Evolutionary conservation across 1,140 invertebrate species (phyloP).

Genomic region (Ceratina australensis): DNA sequence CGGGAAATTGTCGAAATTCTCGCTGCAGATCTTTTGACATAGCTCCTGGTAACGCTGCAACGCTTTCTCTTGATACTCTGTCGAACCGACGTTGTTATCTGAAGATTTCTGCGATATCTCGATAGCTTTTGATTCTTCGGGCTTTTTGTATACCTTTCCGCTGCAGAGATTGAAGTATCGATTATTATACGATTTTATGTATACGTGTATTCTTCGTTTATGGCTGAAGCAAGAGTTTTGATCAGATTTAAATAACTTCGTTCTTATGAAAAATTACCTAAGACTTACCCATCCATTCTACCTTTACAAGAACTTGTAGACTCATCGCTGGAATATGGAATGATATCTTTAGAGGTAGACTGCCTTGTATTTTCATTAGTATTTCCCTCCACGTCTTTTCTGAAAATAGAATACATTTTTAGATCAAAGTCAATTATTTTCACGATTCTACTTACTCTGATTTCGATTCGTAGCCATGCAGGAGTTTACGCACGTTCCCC

Average conservation of each 20-base stretch:
- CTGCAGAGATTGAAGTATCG: neutral
- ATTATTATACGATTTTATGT: neutral
- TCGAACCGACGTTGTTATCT: too few relatives aligned
- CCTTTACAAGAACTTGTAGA: conserved; percentile 21
- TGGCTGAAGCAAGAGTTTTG: neutral
- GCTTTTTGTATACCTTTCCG: neutral
- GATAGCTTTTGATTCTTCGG: neutral
- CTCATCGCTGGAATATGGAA: neutral
- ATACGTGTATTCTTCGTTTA: neutral
- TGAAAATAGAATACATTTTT: neutral
- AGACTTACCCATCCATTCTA: conserved; percentile 39
- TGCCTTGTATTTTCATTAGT: neutral
- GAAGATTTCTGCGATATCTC: neutral
- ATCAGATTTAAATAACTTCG: neutral
- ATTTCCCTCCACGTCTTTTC: neutral
- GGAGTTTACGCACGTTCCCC: conserved; percentile 9
- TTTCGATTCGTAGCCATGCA: conserved; percentile 15
- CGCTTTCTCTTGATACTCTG: too few relatives aligned
- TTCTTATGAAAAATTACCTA: conserved; percentile 23
- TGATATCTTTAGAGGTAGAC: neutral
- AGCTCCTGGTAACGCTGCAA: conserved; percentile 14
- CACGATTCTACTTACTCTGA: conserved; percentile 6
- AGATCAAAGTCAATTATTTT: neutral
- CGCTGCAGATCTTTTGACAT: neutral
- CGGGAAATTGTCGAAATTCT: conserved; percentile 14